Conservation (phyloP, 64 coral and sea anemone species). For the Stichodactyla mertensii region DNA sequence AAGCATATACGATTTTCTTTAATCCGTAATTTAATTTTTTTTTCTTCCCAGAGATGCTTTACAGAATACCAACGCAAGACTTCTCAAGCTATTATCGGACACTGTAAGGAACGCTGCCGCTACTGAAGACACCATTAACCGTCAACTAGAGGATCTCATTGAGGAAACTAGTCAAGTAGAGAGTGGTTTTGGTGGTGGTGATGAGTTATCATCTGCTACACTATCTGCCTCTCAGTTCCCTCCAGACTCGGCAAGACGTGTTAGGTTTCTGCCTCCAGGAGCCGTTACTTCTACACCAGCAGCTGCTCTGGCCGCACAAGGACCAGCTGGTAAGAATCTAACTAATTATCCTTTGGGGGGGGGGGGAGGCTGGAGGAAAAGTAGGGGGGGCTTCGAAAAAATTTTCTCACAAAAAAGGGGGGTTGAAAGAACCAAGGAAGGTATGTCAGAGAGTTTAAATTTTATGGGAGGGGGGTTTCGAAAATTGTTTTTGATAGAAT, state of each 20-base stretch:
- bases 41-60: slow-evolving; percentile 39
- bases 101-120: slow-evolving; percentile 65
- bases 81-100: slow-evolving; percentile 75
- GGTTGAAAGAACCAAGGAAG: too few species aligned
- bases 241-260: slow-evolving; percentile 28
- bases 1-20: too few species aligned
- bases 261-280: slow-evolving; percentile 44
- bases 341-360: too few species aligned
- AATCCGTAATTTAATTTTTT: too few species aligned
- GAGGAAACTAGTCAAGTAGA: slow-evolving; percentile 83
- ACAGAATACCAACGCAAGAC: slow-evolving; percentile 53
- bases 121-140: slow-evolving; percentile 79
- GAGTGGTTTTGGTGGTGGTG: slow-evolving; percentile 46
- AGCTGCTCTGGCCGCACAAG: slow-evolving; percentile 4
- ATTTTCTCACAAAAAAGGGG: too few species aligned
- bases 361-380: too few species aligned
- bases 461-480: too few species aligned
- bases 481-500: too few species aligned
- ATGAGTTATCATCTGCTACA: slow-evolving; percentile 46
- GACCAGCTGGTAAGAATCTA: background rate
- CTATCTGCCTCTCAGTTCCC: slow-evolving; percentile 40
- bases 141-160: slow-evolving; percentile 79
- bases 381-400: too few species aligned
- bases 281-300: slow-evolving; percentile 70
- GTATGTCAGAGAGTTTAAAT: too few species aligned